A percentile compares a stretch with the other conserved stretches of the same genome.
Conservation (phyloP, 2,113 vertebrate species). For the Gracilinanus agilis region DNA sequence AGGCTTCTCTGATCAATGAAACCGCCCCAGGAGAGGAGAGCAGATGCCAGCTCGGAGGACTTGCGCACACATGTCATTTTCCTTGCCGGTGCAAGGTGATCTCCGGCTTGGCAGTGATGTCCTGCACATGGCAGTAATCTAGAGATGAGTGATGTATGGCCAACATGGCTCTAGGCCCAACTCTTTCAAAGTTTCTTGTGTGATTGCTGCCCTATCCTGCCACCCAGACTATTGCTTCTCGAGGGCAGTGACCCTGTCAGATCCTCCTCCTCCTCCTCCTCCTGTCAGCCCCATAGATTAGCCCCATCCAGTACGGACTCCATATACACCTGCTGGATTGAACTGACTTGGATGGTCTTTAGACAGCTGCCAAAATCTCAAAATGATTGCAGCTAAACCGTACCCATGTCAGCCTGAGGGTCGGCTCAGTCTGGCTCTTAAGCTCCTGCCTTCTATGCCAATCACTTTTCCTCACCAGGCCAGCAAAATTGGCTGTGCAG, state of each 20-base stretch:
- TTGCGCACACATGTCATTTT: background rate
- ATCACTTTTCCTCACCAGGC: background rate
- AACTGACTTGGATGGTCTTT: background rate
- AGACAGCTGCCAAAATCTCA: background rate
- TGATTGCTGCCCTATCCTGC: background rate
- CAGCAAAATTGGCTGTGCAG: background rate
- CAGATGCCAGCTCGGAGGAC: background rate
- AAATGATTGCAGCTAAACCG: background rate
- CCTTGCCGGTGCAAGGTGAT: background rate
- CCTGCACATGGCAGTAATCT: background rate
- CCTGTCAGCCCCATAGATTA: background rate
- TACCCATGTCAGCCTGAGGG: background rate
- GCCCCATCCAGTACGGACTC: background rate
- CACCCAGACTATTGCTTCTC: background rate
- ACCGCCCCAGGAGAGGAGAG: background rate
- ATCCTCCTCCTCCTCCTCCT: background rate
- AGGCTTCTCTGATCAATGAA: background rate
- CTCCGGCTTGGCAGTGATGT: background rate
- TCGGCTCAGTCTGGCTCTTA: background rate
- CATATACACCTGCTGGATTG: background rate
- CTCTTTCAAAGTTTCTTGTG: background rate
- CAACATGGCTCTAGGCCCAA: background rate
- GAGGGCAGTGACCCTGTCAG: background rate
- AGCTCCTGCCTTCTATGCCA: background rate
- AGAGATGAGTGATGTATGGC: background rate